phyloP scores from a whole-genome alignment of 92 coral and sea anemone species.

The Palythoa grandiflora region DNA sequence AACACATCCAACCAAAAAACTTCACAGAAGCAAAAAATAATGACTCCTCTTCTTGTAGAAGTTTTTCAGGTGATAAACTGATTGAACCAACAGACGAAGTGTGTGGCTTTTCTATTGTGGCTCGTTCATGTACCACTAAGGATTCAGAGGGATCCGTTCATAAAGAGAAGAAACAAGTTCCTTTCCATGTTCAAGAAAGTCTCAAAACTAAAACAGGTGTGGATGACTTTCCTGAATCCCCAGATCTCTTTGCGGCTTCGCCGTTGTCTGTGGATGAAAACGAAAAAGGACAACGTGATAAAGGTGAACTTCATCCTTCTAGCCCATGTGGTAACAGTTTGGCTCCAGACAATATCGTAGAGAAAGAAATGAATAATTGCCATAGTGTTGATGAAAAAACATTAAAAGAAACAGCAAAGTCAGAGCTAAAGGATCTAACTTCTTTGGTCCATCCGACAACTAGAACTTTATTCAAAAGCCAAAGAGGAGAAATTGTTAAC shows the following conservation, averaged over 20 bases:
- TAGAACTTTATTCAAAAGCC: constrained; percentile 10
- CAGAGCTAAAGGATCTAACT: constrained; percentile 6
- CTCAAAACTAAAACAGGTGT: not conserved
- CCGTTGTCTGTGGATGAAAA: constrained; percentile 19
- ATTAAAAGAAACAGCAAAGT: not conserved
- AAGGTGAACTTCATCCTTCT: not conserved
- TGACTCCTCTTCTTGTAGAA: not conserved
- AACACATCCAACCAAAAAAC: not conserved
- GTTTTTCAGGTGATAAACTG: not conserved
- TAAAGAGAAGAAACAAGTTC: not conserved
- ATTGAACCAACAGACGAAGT: not conserved
- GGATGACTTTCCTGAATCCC: constrained; percentile 42
- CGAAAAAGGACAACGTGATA: not conserved
- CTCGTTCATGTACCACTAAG: not conserved
- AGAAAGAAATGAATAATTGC: not conserved
- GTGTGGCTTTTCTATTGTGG: constrained; percentile 32
- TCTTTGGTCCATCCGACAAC: constrained; percentile 21
- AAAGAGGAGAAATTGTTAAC: not conserved
- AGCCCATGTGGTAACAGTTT: no score
- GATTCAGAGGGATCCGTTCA: not conserved
- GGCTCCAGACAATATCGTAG: not conserved
- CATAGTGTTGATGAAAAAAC: not conserved
- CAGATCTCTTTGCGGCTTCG: constrained; percentile 26
- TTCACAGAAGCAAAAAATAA: not conserved
- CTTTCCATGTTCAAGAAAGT: not conserved